These are phyloP conservation scores for Rotaria macrura DNA, from an alignment of 2,888 invertebrate species.

Conservation along the genomic window DNA sequence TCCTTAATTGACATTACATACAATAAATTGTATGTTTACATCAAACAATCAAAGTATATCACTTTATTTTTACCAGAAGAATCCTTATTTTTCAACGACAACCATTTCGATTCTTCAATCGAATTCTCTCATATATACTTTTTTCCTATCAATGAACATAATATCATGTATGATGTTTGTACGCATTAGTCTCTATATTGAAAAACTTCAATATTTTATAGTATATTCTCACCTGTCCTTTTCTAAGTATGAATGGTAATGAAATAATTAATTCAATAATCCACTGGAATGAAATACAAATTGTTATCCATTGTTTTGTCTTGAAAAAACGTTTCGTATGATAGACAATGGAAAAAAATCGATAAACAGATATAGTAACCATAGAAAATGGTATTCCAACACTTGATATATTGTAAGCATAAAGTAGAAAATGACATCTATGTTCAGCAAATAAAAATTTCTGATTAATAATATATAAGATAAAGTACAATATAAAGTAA, in stretches of 20 bases:
- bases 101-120: too few species aligned
- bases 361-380: neutral
- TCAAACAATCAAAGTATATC: too few species aligned
- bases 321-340: neutral
- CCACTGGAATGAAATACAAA: neutral
- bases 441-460: neutral
- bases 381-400: neutral
- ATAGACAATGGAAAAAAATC: neutral
- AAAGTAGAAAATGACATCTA: neutral
- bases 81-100: too few species aligned
- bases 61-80: too few species aligned
- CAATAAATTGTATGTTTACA: too few species aligned
- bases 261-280: neutral
- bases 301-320: neutral
- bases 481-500: neutral
- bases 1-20: too few species aligned
- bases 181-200: too few species aligned
- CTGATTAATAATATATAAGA: neutral
- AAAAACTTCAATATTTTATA: too few species aligned
- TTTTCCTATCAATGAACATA: too few species aligned
- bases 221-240: neutral
- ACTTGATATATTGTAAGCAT: neutral
- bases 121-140: too few species aligned
- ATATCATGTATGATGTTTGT: too few species aligned
- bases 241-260: neutral